Evolutionary conservation across 2,888 invertebrate genomes (phyloP).

Genomic region (Pristionchus maxplancki): DNA sequence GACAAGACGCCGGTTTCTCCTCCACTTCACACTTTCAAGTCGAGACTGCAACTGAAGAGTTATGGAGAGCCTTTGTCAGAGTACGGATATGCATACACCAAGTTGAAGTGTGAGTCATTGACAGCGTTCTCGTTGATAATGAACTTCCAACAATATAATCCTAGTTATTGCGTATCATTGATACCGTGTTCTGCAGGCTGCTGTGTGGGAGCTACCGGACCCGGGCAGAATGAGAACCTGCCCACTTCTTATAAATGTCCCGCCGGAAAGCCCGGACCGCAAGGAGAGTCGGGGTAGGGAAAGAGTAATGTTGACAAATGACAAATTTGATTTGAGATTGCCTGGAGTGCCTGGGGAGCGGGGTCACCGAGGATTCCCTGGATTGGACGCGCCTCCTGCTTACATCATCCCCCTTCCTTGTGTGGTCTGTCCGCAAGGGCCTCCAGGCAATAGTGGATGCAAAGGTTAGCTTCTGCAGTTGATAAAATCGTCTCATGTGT

Average conservation of each 20-base stretch:
- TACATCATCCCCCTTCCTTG: conserved; percentile 44
- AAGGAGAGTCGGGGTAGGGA: neutral
- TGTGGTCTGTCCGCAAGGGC: conserved; percentile 36
- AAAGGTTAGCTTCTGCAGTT: no score
- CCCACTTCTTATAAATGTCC: conserved; percentile 37
- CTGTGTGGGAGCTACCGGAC: conserved; percentile 30
- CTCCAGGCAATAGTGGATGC: conserved; percentile 41
- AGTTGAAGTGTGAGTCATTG: no score
- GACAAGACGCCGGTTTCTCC: no score
- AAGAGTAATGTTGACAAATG: no score
- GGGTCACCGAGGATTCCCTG: conserved; percentile 7
- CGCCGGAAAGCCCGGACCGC: neutral
- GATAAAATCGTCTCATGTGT: no score
- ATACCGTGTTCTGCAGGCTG: conserved; percentile 1
- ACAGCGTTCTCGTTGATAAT: no score
- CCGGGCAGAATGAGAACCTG: conserved; percentile 33
- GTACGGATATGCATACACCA: no score
- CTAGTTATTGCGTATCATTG: neutral
- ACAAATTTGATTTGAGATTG: neutral
- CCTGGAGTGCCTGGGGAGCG: conserved; percentile 9
- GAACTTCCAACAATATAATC: neutral
- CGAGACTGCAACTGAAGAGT: no score
- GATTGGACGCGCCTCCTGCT: conserved; percentile 9
- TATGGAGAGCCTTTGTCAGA: no score
- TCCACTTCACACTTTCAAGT: no score